Base-by-base conservation (phyloP, 2,888 invertebrate genomes). In the Dolichomitus sp. region DNA sequence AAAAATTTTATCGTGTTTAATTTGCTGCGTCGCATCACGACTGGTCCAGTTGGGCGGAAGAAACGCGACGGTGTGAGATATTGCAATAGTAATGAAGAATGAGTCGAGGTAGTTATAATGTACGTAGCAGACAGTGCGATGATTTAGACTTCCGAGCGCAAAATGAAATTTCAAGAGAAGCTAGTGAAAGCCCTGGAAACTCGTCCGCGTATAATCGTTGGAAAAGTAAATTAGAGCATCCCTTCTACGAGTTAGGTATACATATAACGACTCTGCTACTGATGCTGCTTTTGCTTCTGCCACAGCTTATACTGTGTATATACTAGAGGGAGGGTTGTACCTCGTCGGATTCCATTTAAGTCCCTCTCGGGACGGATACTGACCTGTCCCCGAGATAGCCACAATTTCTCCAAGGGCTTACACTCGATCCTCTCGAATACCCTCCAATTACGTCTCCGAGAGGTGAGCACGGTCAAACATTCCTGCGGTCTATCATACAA, bases 221-320 rank as follows among this genome's bases (percentile, higher is more conserved):
- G 63, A 74, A 73, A 73, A 83, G 80, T 83, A 76, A 80, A 83
- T 83, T 77, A 74, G 76, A 73, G 68, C 68, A 73, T 80, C 77
- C 68, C 76, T 57, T 52, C 73, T 69, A 33, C 42, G 9, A 50
- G 12, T 30, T 30, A 37, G 17, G 17, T 79, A 59, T 17, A 65
- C 61, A 61, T 77, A 69, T 57, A 61, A 57, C 57, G 33, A 59
- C 54, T 17, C 63, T n/a, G 59, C n/a, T 48, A 79, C 57, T 30
- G 42, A n/a, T 57, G 70, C 30, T 27, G 50, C 70, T 68, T 42
- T 40, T 66, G 57, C 57, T 70, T 48, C 52, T 48, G 69, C 65
- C 50, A 45, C 40, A 68, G 50, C 65, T 79, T 63, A 57, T 27
- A 11, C 42, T 40, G 68, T 40, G 37, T 52, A 48, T 23, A 33